These are phyloP conservation scores for Epizoanthus ramosus DNA, from an alignment of 92 coral and sea anemone species.

Conservation along the genomic window DNA sequence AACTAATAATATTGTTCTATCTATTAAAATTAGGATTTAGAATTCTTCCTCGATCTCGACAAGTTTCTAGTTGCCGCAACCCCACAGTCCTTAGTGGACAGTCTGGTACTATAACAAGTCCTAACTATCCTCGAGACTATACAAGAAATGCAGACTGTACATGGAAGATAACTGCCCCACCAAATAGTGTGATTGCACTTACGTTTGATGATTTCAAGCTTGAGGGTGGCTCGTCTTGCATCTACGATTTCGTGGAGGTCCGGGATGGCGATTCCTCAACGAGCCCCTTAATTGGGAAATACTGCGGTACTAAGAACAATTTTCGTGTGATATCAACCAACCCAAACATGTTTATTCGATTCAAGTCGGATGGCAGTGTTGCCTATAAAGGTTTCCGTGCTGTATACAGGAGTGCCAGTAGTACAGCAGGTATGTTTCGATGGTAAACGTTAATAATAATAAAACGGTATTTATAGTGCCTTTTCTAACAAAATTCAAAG, in stretches of 20 bases:
- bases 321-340: background rate
- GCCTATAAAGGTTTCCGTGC: constrained; percentile 1
- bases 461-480: too few species aligned
- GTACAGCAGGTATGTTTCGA: too few species aligned
- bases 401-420: background rate
- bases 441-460: too few species aligned
- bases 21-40: too few species aligned
- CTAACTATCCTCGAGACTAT: background rate
- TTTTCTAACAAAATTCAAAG: too few species aligned
- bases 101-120: background rate
- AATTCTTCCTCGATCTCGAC: too few species aligned
- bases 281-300: background rate
- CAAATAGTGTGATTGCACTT: too few species aligned
- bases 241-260: constrained; percentile 1
- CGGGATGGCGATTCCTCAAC: background rate
- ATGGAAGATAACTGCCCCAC: background rate
- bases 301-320: background rate
- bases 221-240: background rate
- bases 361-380: constrained; percentile 7
- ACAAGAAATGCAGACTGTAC: background rate
- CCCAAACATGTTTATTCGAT: constrained; percentile 1
- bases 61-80: background rate
- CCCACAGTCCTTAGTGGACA: background rate
- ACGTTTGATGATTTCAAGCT: too few species aligned
- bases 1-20: too few species aligned